Evolutionary conservation across 2,113 vertebrate genomes (phyloP).

Genomic region (Ornithorhynchus anatinus): DNA sequence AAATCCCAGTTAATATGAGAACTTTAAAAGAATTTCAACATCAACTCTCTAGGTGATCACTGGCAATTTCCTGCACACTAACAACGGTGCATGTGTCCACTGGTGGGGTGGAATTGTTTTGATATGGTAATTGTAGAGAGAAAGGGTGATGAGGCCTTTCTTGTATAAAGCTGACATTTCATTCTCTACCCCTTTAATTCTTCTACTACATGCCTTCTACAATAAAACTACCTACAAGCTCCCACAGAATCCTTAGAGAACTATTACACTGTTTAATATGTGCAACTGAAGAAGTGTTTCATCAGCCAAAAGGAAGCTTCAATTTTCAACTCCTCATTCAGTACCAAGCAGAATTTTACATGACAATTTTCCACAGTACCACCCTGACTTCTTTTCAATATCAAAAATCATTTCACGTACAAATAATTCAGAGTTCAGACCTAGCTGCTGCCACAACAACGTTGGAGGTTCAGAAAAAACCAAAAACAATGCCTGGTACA

Average conservation of each 20-base stretch:
- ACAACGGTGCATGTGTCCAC: neutral
- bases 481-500: neutral
- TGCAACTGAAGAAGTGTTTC: neutral
- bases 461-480: neutral
- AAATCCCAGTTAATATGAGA: neutral
- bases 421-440: neutral
- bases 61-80: neutral
- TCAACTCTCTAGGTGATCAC: neutral
- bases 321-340: neutral
- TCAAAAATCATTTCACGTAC: neutral
- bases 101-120: rapidly evolving
- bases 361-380: neutral
- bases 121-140: neutral
- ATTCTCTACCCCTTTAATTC: neutral
- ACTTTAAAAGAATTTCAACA: neutral
- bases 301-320: neutral
- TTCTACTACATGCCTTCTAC: neutral
- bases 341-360: neutral
- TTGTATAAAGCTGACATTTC: neutral
- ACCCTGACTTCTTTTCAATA: neutral
- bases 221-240: neutral
- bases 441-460: neutral
- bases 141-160: neutral
- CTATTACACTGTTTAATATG: neutral
- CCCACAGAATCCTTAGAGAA: neutral